Base-by-base conservation (phyloP, 1,140 invertebrate species). In the Apolygus lucorum region DNA sequence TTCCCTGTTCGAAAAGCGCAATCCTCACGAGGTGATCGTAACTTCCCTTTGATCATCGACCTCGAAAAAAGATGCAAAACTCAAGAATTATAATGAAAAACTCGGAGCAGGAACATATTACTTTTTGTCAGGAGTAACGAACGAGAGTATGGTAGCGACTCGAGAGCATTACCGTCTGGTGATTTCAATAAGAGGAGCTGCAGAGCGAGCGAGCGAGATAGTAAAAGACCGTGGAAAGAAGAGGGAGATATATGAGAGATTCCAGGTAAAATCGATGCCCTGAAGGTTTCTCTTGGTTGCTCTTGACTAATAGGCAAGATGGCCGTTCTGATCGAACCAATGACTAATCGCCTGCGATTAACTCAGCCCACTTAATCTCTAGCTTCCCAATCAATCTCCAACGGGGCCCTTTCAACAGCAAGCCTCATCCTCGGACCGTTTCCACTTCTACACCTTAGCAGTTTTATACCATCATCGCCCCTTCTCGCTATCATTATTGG, bases 331-430 rank as follows among this genome's bases (percentile, higher is more conserved):
- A 59, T 68, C 52, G 52, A 52, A 59, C 62, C 59, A 49, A 63
- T 69, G 68, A 69, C 54, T 69, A 64, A 69, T 69, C 59, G 68
- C 2, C 28, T 25, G 11, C 68, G 68, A 69, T 69, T 69, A 69
- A 69, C 68, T 64, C 59, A 28, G 59, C 59, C 59, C 67, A 68
- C 67, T 68, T 68, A 68, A 68, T 68, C 67, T 68, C 29, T 28
- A 66, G 64, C 27, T 66, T 66, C 29, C 34, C 29, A 63, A 63
- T 63, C 62, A 63, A 63, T 63, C 62, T 63, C 62, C 62, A 14
- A 25, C 21, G 62, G 22, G 14, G 22, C 62, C 25, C 42, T 67
- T 67, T 67, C 65, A 52, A 52, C 42, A 67, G 21, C 21, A 34
- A 26, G 59, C 34, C 25, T 62, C 26, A 26, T 27, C 34, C 17